These are phyloP conservation scores for Nezara viridula DNA, from an alignment of 2,888 invertebrate species.

Conservation along the genomic window DNA sequence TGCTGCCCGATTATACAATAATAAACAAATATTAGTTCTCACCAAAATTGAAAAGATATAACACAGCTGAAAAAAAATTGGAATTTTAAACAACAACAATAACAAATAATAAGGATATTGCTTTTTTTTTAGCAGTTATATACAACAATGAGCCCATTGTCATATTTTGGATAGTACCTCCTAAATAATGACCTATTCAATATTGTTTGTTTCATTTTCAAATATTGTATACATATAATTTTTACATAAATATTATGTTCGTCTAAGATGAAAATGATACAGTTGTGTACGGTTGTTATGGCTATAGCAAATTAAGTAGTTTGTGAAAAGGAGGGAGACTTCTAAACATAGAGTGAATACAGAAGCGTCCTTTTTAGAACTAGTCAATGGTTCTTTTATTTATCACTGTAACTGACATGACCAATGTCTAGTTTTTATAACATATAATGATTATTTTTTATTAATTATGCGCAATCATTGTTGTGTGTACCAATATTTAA, in stretches of 20 bases:
- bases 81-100: no score
- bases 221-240: not conserved
- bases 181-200: not conserved
- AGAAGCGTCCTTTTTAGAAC: not conserved
- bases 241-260: not conserved
- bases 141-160: no score
- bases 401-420: not conserved
- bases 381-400: not conserved
- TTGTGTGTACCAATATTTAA: no score
- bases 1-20: no score
- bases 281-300: not conserved
- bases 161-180: not conserved
- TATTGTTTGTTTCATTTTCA: not conserved
- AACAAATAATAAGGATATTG: no score
- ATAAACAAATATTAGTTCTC: no score
- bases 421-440: not conserved
- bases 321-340: not conserved
- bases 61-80: no score
- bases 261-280: no score
- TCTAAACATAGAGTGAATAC: not conserved
- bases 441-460: not conserved
- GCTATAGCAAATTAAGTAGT: not conserved
- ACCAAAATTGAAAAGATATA: no score
- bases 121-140: no score
- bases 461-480: not conserved